phyloP scores from a whole-genome alignment of 2,113 vertebrate genomes.

The Thamnaconus septentrionalis region DNA sequence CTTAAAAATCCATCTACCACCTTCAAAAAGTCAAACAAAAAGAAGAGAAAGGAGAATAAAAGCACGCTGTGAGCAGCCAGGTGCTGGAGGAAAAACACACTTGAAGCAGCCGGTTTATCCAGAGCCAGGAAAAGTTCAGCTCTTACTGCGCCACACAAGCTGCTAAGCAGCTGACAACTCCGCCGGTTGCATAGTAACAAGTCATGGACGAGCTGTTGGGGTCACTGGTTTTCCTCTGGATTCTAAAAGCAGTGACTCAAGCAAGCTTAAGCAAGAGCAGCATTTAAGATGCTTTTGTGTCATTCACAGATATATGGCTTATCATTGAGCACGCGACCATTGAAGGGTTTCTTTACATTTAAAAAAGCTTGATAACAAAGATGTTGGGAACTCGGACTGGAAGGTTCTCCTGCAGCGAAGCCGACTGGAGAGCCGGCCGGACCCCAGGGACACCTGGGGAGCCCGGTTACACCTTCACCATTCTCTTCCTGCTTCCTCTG shows the following conservation, averaged over 20 bases:
- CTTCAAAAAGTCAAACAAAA: not conserved
- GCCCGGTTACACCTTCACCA: slow-evolving; percentile 35
- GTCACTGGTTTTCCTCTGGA: no score
- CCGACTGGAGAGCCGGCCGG: slow-evolving; percentile 49
- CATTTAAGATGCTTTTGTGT: no score
- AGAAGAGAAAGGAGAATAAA: not conserved
- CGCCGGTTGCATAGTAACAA: no score
- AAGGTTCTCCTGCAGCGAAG: slow-evolving; percentile 30
- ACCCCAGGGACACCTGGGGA: slow-evolving; percentile 37
- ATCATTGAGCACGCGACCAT: no score
- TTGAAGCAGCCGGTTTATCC: slow-evolving; percentile 1
- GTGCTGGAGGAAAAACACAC: no score
- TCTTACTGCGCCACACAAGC: not conserved
- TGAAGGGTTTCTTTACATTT: no score
- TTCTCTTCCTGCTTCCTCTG: not conserved
- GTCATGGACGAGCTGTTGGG: no score
- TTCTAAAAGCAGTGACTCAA: no score
- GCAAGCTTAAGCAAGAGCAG: no score
- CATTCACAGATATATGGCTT: no score
- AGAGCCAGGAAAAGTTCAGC: not conserved
- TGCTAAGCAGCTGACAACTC: no score
- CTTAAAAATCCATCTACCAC: not conserved
- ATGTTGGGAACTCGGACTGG: slow-evolving; percentile 12
- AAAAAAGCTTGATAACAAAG: no score
- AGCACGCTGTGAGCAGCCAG: not conserved